A percentile compares a stretch with the other conserved stretches of the same genome.
phyloP scores from a whole-genome alignment of 2,888 invertebrate species.

The Abscondita cerata region DNA sequence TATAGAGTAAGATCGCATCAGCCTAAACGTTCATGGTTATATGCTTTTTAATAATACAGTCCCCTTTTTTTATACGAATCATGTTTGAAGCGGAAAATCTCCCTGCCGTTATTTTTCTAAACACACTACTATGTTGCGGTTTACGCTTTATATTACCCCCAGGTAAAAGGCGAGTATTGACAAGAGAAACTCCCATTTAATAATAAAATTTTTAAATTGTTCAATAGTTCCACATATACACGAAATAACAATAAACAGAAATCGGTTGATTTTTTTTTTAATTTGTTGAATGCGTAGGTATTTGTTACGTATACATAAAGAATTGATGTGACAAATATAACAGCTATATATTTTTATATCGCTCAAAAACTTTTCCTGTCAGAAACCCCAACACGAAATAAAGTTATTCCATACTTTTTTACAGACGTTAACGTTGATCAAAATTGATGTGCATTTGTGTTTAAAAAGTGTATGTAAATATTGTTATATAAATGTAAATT shows the following conservation, averaged over 20 bases:
- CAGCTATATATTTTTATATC: neutral
- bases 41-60: neutral
- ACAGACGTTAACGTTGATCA: constrained; percentile 11
- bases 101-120: neutral
- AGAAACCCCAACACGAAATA: constrained; percentile 1
- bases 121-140: neutral
- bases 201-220: neutral
- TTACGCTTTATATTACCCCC: neutral
- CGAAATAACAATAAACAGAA: too few species aligned
- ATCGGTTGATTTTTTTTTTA: too few species aligned
- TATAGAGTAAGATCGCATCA: neutral
- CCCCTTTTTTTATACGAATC: neutral
- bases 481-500: constrained; percentile 20
- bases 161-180: neutral
- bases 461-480: constrained; percentile 17
- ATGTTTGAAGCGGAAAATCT: neutral
- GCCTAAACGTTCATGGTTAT: neutral
- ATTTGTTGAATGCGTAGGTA: too few species aligned
- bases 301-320: too few species aligned
- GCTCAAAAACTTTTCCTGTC: neutral
- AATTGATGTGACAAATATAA: neutral
- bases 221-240: too few species aligned
- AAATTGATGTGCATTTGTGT: constrained; percentile 7
- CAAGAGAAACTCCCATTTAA: neutral
- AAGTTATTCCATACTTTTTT: constrained; percentile 1